phyloP scores from a whole-genome alignment of 2,797 vertebrate species.

The Rousettus madagascariensis region DNA sequence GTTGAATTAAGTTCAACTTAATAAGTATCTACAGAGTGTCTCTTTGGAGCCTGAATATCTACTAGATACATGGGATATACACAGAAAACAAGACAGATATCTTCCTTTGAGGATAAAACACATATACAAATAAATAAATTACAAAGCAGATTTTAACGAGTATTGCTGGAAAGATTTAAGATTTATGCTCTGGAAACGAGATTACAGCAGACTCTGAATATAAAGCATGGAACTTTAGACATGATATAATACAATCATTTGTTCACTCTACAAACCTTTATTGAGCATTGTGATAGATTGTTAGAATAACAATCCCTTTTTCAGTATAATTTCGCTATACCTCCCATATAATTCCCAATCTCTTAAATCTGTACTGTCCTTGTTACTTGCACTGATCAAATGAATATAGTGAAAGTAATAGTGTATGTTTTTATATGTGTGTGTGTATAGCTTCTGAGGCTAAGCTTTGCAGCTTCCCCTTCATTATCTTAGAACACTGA shows the following conservation, averaged over 20 bases:
- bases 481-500: not conserved
- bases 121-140: not conserved
- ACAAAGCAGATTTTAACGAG: not conserved
- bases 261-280: not conserved
- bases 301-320: not conserved
- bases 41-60: not conserved
- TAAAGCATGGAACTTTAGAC: not conserved
- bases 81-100: not conserved
- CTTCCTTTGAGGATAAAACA: slow-evolving; percentile 27
- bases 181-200: not conserved
- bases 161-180: not conserved
- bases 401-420: not conserved
- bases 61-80: not conserved
- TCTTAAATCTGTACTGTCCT: not conserved
- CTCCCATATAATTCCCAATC: not conserved
- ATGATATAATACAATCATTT: not conserved
- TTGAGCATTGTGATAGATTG: not conserved
- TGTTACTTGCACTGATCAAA: not conserved
- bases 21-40: not conserved
- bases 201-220: not conserved
- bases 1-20: slow-evolving; percentile 33
- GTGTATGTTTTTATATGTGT: not conserved
- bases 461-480: not conserved
- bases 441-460: not conserved
- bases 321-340: not conserved